phyloP scores from a whole-genome alignment of 2,888 invertebrate genomes.

The Idaea aversata region DNA sequence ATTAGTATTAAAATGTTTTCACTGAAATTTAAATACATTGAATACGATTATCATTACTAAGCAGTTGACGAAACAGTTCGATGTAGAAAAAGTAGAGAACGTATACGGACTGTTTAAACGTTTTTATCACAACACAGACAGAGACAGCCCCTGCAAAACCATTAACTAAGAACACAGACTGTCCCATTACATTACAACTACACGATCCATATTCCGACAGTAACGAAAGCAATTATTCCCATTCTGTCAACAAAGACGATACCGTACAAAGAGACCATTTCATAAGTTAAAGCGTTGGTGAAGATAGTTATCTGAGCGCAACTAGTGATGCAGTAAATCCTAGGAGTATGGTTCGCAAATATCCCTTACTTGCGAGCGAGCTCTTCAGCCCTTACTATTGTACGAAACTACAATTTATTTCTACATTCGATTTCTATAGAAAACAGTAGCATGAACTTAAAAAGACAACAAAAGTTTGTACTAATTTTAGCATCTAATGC shows the following conservation, averaged over 20 bases:
- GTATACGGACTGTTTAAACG: slow-evolving; percentile 37
- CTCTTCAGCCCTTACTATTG: slow-evolving; percentile 50
- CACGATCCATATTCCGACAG: slow-evolving; percentile 59
- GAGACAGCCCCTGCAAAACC: slow-evolving; percentile 44
- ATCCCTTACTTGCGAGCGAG: slow-evolving; percentile 52
- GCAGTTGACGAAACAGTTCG: slow-evolving; percentile 11
- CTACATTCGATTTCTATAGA: slow-evolving; percentile 39
- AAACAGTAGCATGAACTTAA: slow-evolving; percentile 35
- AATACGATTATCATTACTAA: slow-evolving; percentile 9
- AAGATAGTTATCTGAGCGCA: slow-evolving; percentile 67
- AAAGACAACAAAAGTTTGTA: slow-evolving; percentile 1
- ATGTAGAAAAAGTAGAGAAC: slow-evolving; percentile 15
- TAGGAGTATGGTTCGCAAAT: slow-evolving; percentile 58
- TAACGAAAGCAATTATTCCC: slow-evolving; percentile 65
- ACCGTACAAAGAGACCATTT: slow-evolving; percentile 66
- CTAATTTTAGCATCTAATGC: not conserved
- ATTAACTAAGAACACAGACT: slow-evolving; percentile 70
- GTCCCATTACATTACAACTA: slow-evolving; percentile 63
- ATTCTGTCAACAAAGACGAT: slow-evolving; percentile 63
- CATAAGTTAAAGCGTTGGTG: slow-evolving; percentile 67
- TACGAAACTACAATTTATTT: slow-evolving; percentile 49
- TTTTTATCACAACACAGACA: slow-evolving; percentile 52
- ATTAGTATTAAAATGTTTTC: not conserved
- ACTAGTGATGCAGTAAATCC: slow-evolving; percentile 75
- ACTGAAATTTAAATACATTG: not conserved